phyloP scores from a whole-genome alignment of 2,888 invertebrate species.

The Sphinx pinastri region DNA sequence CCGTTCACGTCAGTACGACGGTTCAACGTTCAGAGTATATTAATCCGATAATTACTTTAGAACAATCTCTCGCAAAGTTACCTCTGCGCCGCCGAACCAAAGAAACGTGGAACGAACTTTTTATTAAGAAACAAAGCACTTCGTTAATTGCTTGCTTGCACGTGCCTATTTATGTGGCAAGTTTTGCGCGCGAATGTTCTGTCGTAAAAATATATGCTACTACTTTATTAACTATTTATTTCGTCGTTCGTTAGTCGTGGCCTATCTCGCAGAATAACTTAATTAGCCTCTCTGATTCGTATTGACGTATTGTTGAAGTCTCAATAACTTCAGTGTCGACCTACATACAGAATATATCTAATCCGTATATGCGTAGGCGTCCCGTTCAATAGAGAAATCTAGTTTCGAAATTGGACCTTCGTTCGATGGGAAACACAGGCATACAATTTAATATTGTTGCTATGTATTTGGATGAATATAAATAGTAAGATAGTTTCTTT shows the following conservation, averaged over 20 bases:
- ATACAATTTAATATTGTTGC: no score
- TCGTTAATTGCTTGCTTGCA: slow-evolving; percentile 64
- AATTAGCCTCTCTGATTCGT: not conserved
- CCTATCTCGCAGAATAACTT: not conserved
- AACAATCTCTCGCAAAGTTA: slow-evolving; percentile 78
- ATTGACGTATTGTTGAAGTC: not conserved
- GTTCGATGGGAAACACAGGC: no score
- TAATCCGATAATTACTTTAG: slow-evolving; percentile 82
- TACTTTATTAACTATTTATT: slow-evolving; percentile 18
- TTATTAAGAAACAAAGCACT: slow-evolving; percentile 71
- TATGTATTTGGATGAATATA: no score
- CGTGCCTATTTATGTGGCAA: slow-evolving; percentile 46
- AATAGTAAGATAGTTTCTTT: no score
- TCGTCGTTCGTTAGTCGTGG: not conserved
- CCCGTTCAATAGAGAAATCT: no score
- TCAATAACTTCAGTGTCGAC: no score
- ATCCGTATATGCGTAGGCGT: no score
- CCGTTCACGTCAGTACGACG: slow-evolving; percentile 69
- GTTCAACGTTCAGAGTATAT: slow-evolving; percentile 72
- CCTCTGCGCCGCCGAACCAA: slow-evolving; percentile 56
- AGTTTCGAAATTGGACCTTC: no score
- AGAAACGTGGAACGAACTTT: slow-evolving; percentile 67
- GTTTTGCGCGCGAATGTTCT: slow-evolving; percentile 18
- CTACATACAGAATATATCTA: no score
- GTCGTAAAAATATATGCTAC: slow-evolving; percentile 13